These are phyloP conservation scores for Steinernema khuongi DNA, from an alignment of 1,140 invertebrate genomes.

Conservation along the genomic window DNA sequence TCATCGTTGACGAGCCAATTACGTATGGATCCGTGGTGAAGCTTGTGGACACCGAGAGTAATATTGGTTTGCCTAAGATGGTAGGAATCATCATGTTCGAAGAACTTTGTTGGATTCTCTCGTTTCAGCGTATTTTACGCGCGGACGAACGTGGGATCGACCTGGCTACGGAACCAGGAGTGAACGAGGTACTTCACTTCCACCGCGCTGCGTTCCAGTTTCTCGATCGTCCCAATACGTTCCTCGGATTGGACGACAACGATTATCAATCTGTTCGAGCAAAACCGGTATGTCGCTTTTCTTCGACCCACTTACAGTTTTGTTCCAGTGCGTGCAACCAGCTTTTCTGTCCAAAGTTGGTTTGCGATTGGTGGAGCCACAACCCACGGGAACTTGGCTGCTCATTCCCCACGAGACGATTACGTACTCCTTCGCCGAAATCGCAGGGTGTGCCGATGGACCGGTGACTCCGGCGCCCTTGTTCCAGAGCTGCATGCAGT, in stretches of 20 bases:
- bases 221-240: background rate
- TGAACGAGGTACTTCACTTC: background rate
- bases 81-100: too few relatives aligned
- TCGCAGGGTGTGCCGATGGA: background rate
- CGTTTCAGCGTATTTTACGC: background rate
- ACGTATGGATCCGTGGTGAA: background rate
- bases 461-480: background rate
- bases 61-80: constrained; percentile 10
- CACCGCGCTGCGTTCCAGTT: constrained; percentile 3
- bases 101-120: background rate
- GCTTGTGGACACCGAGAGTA: background rate
- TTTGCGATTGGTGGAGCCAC: background rate
- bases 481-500: background rate
- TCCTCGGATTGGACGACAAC: background rate
- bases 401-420: background rate
- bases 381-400: background rate
- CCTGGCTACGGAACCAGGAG: background rate
- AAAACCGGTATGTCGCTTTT: background rate
- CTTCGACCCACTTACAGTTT: background rate
- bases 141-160: background rate
- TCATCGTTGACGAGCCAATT: background rate
- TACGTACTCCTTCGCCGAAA: background rate
- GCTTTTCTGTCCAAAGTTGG: background rate
- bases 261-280: background rate
- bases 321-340: background rate